A percentile compares a stretch with the other conserved stretches of the same genome.
phyloP scores from a whole-genome alignment of 2,113 vertebrate species.

The Cyphomyrus plagiostoma region DNA sequence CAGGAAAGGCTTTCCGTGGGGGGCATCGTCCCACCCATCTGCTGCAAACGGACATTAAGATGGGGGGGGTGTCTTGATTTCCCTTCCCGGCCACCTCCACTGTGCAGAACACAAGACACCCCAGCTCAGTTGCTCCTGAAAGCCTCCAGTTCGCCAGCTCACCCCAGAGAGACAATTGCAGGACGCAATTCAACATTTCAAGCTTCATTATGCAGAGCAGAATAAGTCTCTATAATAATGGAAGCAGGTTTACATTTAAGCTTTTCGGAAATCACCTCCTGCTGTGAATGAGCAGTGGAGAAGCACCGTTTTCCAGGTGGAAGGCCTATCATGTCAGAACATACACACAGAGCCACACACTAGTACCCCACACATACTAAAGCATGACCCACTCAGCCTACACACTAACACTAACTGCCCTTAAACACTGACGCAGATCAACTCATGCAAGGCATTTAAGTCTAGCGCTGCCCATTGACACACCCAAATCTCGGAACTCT shows the following conservation, averaged over 20 bases:
- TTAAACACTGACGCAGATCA: not conserved
- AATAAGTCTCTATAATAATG: slow-evolving; percentile 19
- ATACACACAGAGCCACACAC: not conserved
- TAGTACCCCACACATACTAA: not conserved
- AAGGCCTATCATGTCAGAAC: not conserved
- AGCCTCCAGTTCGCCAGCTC: not conserved
- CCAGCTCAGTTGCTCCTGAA: not conserved
- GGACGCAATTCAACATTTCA: slow-evolving; percentile 31
- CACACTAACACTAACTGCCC: not conserved
- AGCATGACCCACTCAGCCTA: not conserved
- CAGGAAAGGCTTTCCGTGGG: not conserved
- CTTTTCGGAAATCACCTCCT: not conserved
- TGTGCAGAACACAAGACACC: not conserved
- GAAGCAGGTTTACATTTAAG: slow-evolving; percentile 13
- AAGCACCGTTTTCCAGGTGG: not conserved
- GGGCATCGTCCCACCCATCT: not conserved
- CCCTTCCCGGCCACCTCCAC: not conserved
- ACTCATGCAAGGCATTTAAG: not conserved
- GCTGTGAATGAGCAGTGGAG: not conserved
- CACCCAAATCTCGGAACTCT: not conserved
- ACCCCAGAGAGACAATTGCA: slow-evolving; percentile 13
- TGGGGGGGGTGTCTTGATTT: not conserved
- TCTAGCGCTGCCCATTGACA: not conserved
- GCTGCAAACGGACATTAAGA: not conserved
- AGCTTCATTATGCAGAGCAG: slow-evolving; percentile 28